Base-by-base conservation (phyloP, 2,113 vertebrate genomes). In the Nothocercus julius region DNA sequence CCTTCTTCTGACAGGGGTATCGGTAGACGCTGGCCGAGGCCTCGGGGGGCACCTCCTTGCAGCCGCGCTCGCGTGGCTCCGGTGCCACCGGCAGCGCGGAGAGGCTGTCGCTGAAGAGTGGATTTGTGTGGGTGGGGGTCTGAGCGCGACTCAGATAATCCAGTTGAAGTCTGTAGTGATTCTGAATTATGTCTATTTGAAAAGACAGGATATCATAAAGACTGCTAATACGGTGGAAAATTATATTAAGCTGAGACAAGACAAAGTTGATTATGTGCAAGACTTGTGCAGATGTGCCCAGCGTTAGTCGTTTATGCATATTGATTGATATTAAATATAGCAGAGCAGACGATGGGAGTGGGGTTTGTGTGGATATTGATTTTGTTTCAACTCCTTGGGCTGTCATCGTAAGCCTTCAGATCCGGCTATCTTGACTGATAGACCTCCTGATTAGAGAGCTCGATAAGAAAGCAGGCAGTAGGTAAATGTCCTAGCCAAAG, bases 221-320 rank as follows among this genome's bases (percentile, higher is more conserved):
- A 75, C 92, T 85, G 91, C 79, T 97, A 97, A 97, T 97, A 95
- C 47, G 93, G 95, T 96, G 90, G 96, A 91, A 97, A 97, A 97
- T 97, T 95, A 77, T 47, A 97, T 97, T 97, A 97, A 94, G 89
- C 90, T 88, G 84, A 96, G 95, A 97, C 97, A 96, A 96, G 97
- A 83, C 92, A 93, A 96, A 95, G 95, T 93, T 97, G 97, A 97
- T 97, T 96, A 95, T 90, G 94, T 84, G 85, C 89, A 75, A 74
- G 4, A 74, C 89, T 87, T 53, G 92, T 92, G 88, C 90, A 92
- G 93, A 97, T 96, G 92, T 87, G 92, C 90, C 94, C 90, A 93
- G 92, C 75, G 3, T 61, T 85, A 87, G 92, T 94, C 30, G 0
- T 92, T 96, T 87, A 28, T 95, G 95, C 90, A 92, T 96, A 90